These are phyloP conservation scores for Poicephalus gulielmi DNA, from an alignment of 2,113 vertebrate genomes.

Conservation along the genomic window DNA sequence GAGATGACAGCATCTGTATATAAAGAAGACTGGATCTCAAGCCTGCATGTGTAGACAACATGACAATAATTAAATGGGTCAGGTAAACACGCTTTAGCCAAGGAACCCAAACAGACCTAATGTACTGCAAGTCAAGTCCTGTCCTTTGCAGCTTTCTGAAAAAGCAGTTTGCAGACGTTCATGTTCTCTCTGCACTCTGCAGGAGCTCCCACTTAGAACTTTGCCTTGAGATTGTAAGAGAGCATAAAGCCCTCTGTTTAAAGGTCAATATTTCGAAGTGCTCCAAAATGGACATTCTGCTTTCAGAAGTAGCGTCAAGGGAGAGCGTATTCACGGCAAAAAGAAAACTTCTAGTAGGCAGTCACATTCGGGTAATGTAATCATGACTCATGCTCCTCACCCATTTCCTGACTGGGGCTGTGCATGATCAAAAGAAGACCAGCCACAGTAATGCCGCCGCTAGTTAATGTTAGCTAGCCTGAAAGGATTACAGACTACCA, in stretches of 20 bases:
- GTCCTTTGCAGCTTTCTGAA: neutral
- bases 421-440: conserved; percentile 55
- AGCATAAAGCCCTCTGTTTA: conserved; percentile 47
- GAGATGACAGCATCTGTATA: neutral
- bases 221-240: neutral
- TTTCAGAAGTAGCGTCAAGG: conserved; percentile 38
- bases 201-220: conserved; percentile 20
- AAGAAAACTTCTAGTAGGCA: conserved; percentile 40
- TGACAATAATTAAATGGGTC: neutral
- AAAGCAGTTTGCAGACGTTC: neutral
- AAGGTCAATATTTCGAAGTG: conserved; percentile 52
- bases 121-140: conserved; percentile 26
- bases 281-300: conserved; percentile 38
- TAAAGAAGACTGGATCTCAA: neutral
- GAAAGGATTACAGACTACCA: conserved; percentile 38
- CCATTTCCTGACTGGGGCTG: conserved; percentile 53
- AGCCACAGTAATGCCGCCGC: conserved; percentile 12
- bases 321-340: neutral
- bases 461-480: conserved; percentile 20
- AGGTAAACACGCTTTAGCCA: neutral
- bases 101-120: neutral
- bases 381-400: conserved; percentile 62
- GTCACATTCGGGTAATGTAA: conserved; percentile 45
- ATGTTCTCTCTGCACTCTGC: neutral
- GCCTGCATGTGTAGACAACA: neutral